Evolutionary conservation across 1,140 invertebrate genomes (phyloP).

Genomic region (Pogonomyrmex californicus): DNA sequence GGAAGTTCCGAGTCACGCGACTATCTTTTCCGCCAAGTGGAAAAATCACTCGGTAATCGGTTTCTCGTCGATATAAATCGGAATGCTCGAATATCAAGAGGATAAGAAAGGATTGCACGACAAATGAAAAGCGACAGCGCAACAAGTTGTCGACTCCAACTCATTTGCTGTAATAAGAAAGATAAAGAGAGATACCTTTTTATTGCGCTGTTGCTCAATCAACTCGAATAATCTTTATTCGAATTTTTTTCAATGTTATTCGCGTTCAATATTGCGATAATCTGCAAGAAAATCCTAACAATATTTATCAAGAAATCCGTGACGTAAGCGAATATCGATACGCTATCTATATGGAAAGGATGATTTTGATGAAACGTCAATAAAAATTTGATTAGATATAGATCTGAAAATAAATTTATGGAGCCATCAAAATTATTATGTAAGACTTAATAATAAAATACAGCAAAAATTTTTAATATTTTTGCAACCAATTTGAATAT

Average conservation of each 20-base stretch:
- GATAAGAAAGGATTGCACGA: constrained; percentile 10
- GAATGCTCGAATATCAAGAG: background rate
- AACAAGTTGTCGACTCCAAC: background rate
- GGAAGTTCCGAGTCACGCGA: constrained; percentile 34
- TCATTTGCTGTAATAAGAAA: background rate
- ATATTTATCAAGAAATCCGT: background rate
- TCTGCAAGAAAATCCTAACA: background rate
- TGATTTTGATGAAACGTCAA: too few relatives aligned
- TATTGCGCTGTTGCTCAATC: background rate
- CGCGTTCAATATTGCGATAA: background rate
- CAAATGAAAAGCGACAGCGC: background rate
- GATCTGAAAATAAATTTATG: too few relatives aligned
- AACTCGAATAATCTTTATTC: background rate
- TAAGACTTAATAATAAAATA: too few relatives aligned
- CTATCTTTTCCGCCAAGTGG: constrained; percentile 25
- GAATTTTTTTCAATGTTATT: background rate
- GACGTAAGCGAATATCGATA: background rate
- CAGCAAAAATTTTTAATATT: too few relatives aligned
- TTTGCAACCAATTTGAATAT: too few relatives aligned
- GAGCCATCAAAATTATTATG: too few relatives aligned
- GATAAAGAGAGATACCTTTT: background rate
- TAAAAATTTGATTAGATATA: too few relatives aligned
- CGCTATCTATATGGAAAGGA: background rate
- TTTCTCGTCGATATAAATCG: constrained; percentile 6
- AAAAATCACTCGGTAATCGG: constrained; percentile 1